phyloP scores from a whole-genome alignment of 2,113 vertebrate species.

The Anser brachyrhynchus region DNA sequence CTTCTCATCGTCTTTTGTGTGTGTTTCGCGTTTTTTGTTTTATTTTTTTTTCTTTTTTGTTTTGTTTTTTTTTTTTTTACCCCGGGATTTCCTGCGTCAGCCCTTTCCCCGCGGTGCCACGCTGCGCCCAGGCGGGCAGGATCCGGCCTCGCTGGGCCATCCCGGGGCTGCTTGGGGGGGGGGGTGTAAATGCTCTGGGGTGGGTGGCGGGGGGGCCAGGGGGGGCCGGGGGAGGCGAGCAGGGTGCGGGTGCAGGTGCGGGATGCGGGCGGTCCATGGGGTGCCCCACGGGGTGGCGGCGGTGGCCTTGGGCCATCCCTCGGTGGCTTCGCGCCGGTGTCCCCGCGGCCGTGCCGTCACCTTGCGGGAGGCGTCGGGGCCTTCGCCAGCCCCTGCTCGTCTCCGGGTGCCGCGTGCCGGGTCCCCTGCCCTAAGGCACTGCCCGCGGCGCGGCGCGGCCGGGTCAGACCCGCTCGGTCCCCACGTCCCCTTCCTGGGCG shows the following conservation, averaged over 20 bases:
- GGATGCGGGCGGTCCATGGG: not conserved
- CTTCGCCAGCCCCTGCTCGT: not conserved
- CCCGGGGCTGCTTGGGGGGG: no score
- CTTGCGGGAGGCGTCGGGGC: not conserved
- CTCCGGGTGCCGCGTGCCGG: not conserved
- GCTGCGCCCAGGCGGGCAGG: no score
- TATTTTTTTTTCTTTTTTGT: no score
- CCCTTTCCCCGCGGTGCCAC: no score
- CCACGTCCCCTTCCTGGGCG: not conserved
- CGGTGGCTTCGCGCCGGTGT: not conserved
- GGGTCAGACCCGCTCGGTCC: not conserved
- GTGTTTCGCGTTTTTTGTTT: no score
- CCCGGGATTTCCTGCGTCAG: no score
- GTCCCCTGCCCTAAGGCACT: slow-evolving; percentile 74
- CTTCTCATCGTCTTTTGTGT: not conserved
- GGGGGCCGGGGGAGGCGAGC: no score
- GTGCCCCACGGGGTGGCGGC: not conserved
- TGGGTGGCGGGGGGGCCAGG: no score
- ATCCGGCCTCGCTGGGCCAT: no score
- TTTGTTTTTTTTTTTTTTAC: no score
- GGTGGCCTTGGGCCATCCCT: not conserved
- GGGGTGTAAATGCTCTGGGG: no score
- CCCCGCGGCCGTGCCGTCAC: not conserved
- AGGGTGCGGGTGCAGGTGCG: no score
- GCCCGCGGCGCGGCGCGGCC: slow-evolving; percentile 49